Evolutionary conservation across 2,113 vertebrate species (phyloP).

Genomic region (Solenodon paradoxus): DNA sequence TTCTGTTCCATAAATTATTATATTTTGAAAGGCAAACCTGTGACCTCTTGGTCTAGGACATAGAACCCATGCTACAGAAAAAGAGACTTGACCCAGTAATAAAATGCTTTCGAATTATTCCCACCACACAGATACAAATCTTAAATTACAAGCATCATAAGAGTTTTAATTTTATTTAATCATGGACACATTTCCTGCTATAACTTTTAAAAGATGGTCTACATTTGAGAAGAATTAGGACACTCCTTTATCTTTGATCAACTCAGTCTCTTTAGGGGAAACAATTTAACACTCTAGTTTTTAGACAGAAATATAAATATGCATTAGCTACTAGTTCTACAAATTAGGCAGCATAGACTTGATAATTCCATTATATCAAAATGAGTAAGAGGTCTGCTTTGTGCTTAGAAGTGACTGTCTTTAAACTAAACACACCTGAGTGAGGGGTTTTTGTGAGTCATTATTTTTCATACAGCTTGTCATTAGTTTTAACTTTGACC

Average conservation of each 20-base stretch:
- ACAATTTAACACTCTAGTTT: slow-evolving; percentile 60
- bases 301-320: slow-evolving; percentile 73
- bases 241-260: slow-evolving; percentile 70
- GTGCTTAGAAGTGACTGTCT: slow-evolving; percentile 14
- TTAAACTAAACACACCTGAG: slow-evolving; percentile 54
- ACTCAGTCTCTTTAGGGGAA: slow-evolving; percentile 54
- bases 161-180: slow-evolving; percentile 60
- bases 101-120: slow-evolving; percentile 46
- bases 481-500: slow-evolving; percentile 59
- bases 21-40: slow-evolving; percentile 12
- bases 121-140: slow-evolving; percentile 52
- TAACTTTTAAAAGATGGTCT: slow-evolving; percentile 65
- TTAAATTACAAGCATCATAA: background rate
- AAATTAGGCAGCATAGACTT: slow-evolving; percentile 54
- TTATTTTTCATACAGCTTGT: slow-evolving; percentile 59
- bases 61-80: background rate
- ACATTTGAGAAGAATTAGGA: slow-evolving; percentile 73
- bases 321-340: slow-evolving; percentile 53
- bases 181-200: background rate
- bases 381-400: slow-evolving; percentile 33
- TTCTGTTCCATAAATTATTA: slow-evolving; percentile 40
- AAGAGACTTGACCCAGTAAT: slow-evolving; percentile 14
- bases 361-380: slow-evolving; percentile 31
- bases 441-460: slow-evolving; percentile 13
- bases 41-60: slow-evolving; percentile 8